These are phyloP conservation scores for Enteromius unitaeniatus DNA, from an alignment of 2,797 vertebrate genomes.

Conservation along the genomic window DNA sequence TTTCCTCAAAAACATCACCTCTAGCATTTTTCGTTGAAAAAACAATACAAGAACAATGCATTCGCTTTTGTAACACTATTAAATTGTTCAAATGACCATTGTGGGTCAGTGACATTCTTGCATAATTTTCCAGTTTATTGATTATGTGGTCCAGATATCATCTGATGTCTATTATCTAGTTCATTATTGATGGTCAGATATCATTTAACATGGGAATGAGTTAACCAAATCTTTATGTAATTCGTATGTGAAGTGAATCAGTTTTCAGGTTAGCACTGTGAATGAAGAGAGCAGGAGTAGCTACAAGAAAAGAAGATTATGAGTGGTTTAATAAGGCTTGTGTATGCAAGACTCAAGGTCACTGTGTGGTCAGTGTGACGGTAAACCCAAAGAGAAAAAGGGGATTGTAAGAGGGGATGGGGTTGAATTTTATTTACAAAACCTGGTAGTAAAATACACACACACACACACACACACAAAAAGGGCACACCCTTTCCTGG, in stretches of 20 bases:
- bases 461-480: not conserved
- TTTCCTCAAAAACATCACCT: not conserved
- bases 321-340: constrained; percentile 32
- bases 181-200: not conserved
- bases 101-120: not conserved
- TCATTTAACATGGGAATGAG: not conserved
- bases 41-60: not conserved
- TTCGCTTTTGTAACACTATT: not conserved
- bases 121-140: not conserved
- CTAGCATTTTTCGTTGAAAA: not conserved
- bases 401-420: not conserved
- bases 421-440: not conserved
- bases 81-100: not conserved
- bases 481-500: constrained; percentile 53
- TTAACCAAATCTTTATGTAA: not conserved
- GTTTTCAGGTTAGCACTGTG: not conserved
- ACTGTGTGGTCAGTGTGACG: constrained; percentile 17
- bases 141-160: not conserved
- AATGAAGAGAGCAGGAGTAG: constrained; percentile 39
- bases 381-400: not conserved
- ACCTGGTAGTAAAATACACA: not conserved
- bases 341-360: constrained; percentile 18
- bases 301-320: constrained; percentile 48
- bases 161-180: not conserved
- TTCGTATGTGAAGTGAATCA: not conserved